Conservation (phyloP, 2,888 invertebrate species). For the Ichneumoninae sp. region DNA sequence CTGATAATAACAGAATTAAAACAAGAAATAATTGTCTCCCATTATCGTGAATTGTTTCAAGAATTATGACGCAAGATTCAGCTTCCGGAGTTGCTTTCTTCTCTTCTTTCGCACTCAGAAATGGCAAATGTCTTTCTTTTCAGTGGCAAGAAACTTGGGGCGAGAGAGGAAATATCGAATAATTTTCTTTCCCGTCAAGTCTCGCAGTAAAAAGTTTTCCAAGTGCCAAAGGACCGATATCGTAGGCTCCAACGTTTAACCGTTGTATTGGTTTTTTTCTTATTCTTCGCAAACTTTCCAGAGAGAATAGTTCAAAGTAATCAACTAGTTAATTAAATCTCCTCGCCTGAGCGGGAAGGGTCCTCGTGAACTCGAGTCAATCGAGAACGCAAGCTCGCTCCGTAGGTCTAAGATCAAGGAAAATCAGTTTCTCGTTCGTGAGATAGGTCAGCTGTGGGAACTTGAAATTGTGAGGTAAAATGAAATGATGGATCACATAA, state of each 20-base stretch:
- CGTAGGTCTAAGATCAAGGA: not conserved
- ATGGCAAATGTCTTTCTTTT: not conserved
- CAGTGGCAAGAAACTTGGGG: not conserved
- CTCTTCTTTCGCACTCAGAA: not conserved
- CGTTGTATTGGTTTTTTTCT: not conserved
- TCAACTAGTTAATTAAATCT: conserved; percentile 38
- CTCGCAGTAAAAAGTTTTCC: conserved; percentile 27
- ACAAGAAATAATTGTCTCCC: not conserved
- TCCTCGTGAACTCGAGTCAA: not conserved
- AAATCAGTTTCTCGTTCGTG: conserved; percentile 49
- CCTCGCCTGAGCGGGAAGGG: not conserved
- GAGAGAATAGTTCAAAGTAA: conserved; percentile 16
- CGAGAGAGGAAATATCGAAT: not conserved
- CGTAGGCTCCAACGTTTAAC: not conserved
- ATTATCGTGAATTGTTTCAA: not conserved
- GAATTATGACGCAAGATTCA: not conserved
- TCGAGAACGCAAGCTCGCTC: not conserved
- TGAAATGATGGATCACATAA: conserved; percentile 58
- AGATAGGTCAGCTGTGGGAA: conserved; percentile 30
- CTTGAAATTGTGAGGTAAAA: conserved; percentile 46
- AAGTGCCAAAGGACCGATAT: not conserved
- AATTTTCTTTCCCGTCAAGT: not conserved
- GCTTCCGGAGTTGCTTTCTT: not conserved
- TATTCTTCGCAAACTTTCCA: not conserved
- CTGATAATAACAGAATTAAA: not conserved